These are phyloP conservation scores for Gymnosoma rotundatum DNA, from an alignment of 2,888 invertebrate species.

Conservation along the genomic window DNA sequence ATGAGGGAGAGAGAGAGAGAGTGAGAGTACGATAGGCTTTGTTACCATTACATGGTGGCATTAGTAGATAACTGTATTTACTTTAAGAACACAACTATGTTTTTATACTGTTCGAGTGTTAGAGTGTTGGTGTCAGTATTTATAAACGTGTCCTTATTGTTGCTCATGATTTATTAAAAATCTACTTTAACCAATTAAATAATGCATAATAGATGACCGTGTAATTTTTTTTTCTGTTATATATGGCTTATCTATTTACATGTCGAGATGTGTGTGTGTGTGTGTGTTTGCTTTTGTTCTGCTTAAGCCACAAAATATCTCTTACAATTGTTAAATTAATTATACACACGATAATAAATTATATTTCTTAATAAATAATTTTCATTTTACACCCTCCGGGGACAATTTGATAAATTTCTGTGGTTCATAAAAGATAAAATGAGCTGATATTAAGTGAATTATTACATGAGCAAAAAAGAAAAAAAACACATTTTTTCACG, in stretches of 20 bases:
- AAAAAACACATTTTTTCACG: not conserved
- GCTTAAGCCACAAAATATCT: conserved; percentile 14
- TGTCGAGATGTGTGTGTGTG: not conserved
- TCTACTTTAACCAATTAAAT: conserved; percentile 67
- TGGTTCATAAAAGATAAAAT: conserved; percentile 32
- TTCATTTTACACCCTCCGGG: conserved; percentile 57
- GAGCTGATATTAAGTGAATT: conserved; percentile 43
- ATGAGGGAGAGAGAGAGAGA: not conserved
- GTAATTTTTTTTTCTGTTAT: not conserved
- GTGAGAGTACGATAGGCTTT: not conserved
- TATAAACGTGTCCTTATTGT: conserved; percentile 41
- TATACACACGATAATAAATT: conserved; percentile 67
- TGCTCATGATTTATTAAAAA: conserved; percentile 67
- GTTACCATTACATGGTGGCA: not conserved
- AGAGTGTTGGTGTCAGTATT: conserved; percentile 8
- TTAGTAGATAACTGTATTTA: not conserved
- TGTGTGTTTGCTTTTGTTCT: not conserved
- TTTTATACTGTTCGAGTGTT: not conserved
- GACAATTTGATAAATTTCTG: conserved; percentile 62
- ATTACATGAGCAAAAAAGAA: conserved; percentile 19
- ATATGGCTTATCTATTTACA: conserved; percentile 27
- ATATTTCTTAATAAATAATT: conserved; percentile 67
- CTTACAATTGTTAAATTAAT: conserved; percentile 58
- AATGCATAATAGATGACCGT: conserved; percentile 59
- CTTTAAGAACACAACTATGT: not conserved